A percentile compares a stretch with the other conserved stretches of the same genome.
Conservation (phyloP, 2,888 invertebrate species). For the Meloe dianella region DNA sequence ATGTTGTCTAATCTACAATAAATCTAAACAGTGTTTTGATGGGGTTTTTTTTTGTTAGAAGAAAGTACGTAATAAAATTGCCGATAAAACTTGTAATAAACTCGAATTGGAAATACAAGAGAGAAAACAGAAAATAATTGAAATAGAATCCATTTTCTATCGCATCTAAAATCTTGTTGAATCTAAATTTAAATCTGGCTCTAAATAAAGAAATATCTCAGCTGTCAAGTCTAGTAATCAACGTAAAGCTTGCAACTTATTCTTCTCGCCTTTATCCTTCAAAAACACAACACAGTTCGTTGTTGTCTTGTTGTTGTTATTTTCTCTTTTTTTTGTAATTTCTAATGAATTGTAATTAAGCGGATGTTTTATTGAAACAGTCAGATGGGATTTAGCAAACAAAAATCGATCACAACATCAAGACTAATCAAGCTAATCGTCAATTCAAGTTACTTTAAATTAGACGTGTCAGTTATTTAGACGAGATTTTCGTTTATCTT, state of each 20-base stretch:
- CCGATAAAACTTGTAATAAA: background rate
- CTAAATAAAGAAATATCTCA: constrained; percentile 2
- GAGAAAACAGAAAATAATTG: background rate
- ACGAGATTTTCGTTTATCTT: too few relatives aligned
- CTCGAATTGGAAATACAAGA: background rate
- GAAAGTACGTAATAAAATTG: too few relatives aligned
- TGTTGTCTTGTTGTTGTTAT: too few relatives aligned
- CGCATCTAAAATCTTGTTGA: background rate
- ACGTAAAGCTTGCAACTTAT: background rate
- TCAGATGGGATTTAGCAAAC: background rate
- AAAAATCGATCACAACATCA: background rate
- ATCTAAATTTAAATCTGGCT: background rate
- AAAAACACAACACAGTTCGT: background rate
- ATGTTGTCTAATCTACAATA: too few relatives aligned
- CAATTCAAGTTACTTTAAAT: background rate
- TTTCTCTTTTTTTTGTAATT: background rate
- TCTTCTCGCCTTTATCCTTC: background rate
- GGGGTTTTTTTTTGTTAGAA: too few relatives aligned
- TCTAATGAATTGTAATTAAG: background rate
- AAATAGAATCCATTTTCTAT: background rate
- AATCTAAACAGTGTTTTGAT: too few relatives aligned
- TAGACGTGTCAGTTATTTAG: background rate
- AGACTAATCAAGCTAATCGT: too few relatives aligned
- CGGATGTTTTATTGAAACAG: background rate
- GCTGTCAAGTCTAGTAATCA: background rate